Base-by-base conservation (phyloP, 2,888 invertebrate species). In the Idaea straminata region DNA sequence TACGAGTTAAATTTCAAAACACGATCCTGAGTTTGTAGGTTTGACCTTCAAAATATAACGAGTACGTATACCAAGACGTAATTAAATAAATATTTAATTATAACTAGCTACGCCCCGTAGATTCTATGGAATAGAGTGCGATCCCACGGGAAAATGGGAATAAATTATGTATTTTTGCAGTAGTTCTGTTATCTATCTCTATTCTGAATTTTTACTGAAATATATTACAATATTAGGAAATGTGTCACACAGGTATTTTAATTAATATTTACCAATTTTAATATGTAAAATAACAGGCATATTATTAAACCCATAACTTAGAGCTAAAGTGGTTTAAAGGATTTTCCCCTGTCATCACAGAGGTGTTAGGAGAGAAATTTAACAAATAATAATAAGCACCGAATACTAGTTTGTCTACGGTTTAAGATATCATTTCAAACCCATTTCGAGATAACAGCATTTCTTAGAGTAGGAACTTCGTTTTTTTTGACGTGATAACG, bases 241-340 rank as follows among this genome's bases (percentile, higher is more conserved):
- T 5, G 13, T 47, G 13, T 47, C 47, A 47, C 47, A 10, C 47
- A 13, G 47, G 47, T 47, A 47, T 47, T 47, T 47, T 47, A 47
- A 47, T 47, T 7, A 47, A 47, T 13, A 47, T 47, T 47, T 47
- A 47, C 47, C 47, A 47, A 47, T 47, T 47, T 47, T 47, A 47
- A 47, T 47, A 47, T 47, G 10, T 47, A 10, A 7, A 6, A 47
- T 47, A 10, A 47, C 47, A 47, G 47, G 47, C 13, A 47, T 47
- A 59, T 59, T 59, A 59, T 59, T 59, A 59, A 59, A 59, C 59
- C 25, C 13, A 59, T 66, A 60, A 63, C 57, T 61, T 63, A 4
- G 63, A 64, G 62, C 62, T 65, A 57, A 62, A 64, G 66, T 63
- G 34, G 61, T 47, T 58, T 62, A 60, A 59, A 59, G 57, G 16